phyloP scores from a whole-genome alignment of 2,797 vertebrate genomes.

The Semotilus atromaculatus region DNA sequence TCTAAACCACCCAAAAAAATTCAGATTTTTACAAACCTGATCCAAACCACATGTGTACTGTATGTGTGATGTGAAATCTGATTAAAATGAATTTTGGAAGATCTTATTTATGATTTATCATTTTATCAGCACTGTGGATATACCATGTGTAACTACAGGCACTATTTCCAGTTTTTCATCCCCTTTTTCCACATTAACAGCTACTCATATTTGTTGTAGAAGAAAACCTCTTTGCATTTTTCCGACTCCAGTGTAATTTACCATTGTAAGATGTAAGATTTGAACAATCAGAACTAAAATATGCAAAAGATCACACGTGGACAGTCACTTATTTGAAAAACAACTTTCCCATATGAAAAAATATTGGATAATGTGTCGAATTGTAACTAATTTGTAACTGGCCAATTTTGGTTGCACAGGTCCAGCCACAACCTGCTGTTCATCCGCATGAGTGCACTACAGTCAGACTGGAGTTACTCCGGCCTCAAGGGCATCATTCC shows the following conservation, averaged over 20 bases:
- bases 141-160: neutral
- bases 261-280: neutral
- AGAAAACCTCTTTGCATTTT: neutral
- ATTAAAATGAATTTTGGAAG: neutral
- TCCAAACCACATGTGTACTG: neutral
- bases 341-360: neutral
- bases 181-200: neutral
- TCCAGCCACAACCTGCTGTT: constrained; percentile 86
- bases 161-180: neutral
- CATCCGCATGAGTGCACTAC: constrained; percentile 82
- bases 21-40: neutral
- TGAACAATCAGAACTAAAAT: neutral
- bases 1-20: neutral
- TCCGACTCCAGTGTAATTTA: no score
- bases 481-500: constrained; percentile 90
- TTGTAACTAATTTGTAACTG: neutral
- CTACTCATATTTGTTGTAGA: neutral
- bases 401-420: constrained; percentile 66
- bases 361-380: neutral
- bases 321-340: neutral
- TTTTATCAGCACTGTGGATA: neutral
- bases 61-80: neutral
- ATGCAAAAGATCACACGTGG: neutral
- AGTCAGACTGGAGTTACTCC: constrained; percentile 84
- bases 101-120: neutral